Base-by-base conservation (phyloP, 1,140 invertebrate species). In the Macrocentrus cingulum region DNA sequence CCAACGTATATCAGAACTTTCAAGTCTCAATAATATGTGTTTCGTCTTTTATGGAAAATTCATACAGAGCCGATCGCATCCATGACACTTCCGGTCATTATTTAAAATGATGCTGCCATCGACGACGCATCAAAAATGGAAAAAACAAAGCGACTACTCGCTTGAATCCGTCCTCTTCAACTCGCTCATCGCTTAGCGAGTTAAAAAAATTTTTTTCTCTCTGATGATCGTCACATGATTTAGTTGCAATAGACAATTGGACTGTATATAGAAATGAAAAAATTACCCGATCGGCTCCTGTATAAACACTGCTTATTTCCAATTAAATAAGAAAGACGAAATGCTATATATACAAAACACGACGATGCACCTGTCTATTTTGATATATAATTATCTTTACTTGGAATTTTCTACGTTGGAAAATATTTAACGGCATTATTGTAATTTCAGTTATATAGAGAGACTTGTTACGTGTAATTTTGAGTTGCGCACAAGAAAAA, bases 401-500 rank as follows among this genome's bases (percentile, higher is more conserved):
- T 56, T 60, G 62, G 63, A 61, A 62, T 66, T 56, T 46, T 53
- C 52, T 62, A 58, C 62, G 39, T 71, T 67, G 44, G 59, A 65
- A 42, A 66, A 60, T 32, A 67, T 71, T 46, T 72, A 73, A 70
- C 69, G 73, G 67, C 66, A 65, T 71, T 73, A 68, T 72, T 64
- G n/a, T n/a, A n/a, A 16, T 44, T 7, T 19, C 4, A 55, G 64
- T 69, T 70, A 41, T 64, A 62, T 73, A 73, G 67, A 55, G 65
- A 52, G 67, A 62, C 61, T 63, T 15, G 25, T 54, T 41, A 66
- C 63, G 53, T 56, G 41, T 65, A 69, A 59, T 66, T 63, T 53
- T 75, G 64, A 59, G 70, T 75, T 74, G 73, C 73, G 73, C 73
- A 71, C 69, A 66, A 72, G 67, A 74, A 68, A 65, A n/a, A n/a